Conservation (phyloP, 2,888 invertebrate species). For the Drosophila flavopinicola region DNA sequence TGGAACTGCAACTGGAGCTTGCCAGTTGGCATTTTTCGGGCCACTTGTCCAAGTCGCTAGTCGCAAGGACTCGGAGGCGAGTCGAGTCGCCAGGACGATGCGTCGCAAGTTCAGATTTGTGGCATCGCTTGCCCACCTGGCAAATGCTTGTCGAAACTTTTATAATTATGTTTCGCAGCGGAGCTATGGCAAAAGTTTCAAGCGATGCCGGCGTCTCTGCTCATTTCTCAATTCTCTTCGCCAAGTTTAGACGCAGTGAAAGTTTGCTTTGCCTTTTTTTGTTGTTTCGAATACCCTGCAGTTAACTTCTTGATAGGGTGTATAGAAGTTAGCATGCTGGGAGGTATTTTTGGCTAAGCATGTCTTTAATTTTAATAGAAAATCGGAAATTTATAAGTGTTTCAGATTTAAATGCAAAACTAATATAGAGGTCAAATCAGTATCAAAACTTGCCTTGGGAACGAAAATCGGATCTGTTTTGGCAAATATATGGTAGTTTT, state of each 20-base stretch:
- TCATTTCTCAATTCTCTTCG: constrained; percentile 73
- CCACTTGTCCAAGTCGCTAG: constrained; percentile 38
- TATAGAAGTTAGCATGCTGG: too few species aligned
- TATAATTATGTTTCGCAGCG: constrained; percentile 79
- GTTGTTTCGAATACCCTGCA: constrained; percentile 25
- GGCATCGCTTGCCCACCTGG: constrained; percentile 67
- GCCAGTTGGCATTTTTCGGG: constrained; percentile 66
- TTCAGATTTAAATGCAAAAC: too few species aligned
- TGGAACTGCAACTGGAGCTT: constrained; percentile 19
- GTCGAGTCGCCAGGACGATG: constrained; percentile 6
- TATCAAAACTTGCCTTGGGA: too few species aligned
- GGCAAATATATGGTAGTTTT: too few species aligned
- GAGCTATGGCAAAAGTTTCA: constrained; percentile 78
- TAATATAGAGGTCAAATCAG: too few species aligned
- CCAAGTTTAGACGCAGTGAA: constrained; percentile 73
- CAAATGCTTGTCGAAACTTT: constrained; percentile 80
- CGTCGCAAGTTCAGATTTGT: constrained; percentile 55
- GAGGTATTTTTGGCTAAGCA: too few species aligned
- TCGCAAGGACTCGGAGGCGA: too few species aligned
- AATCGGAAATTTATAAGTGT: too few species aligned
- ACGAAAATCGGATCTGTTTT: too few species aligned
- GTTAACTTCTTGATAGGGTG: too few species aligned
- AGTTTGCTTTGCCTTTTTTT: constrained; percentile 49
- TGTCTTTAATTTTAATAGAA: too few species aligned
- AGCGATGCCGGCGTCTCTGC: constrained; percentile 68